Evolutionary conservation across 2,113 vertebrate species (phyloP).

Genomic region (Bos indicus): DNA sequence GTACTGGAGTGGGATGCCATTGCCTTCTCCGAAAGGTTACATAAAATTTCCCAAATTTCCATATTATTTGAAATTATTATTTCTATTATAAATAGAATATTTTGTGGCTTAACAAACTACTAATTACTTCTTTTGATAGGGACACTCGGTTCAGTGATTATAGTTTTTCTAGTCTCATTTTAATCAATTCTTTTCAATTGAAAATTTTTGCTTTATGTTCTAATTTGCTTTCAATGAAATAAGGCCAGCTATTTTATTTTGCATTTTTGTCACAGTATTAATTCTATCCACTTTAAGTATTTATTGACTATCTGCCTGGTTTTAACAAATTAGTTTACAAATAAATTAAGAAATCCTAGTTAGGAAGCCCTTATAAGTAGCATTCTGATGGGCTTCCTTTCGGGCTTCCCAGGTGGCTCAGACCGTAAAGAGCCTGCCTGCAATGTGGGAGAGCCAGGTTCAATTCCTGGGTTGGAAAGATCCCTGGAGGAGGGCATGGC

Average conservation of each 20-base stretch:
- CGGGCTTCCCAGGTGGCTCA: background rate
- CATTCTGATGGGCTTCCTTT: background rate
- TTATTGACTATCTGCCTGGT: background rate
- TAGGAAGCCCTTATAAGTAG: background rate
- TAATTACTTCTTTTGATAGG: constrained; percentile 12
- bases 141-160: background rate
- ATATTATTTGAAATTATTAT: background rate
- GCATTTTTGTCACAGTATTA: background rate
- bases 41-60: background rate
- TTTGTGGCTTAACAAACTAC: background rate
- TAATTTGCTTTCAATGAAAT: constrained; percentile 4
- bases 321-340: background rate
- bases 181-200: background rate
- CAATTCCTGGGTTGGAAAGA: background rate
- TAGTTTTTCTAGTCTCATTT: background rate
- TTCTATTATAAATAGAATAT: background rate
- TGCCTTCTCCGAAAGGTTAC: background rate
- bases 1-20: too few relatives aligned
- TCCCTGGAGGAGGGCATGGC: background rate
- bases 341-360: constrained; percentile 1
- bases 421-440: background rate
- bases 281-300: background rate
- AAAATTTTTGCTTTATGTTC: constrained; percentile 6
- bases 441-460: background rate
- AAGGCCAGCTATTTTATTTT: constrained; percentile 3